These are phyloP conservation scores for Formica selysi DNA, from an alignment of 1,140 invertebrate genomes.

Conservation along the genomic window DNA sequence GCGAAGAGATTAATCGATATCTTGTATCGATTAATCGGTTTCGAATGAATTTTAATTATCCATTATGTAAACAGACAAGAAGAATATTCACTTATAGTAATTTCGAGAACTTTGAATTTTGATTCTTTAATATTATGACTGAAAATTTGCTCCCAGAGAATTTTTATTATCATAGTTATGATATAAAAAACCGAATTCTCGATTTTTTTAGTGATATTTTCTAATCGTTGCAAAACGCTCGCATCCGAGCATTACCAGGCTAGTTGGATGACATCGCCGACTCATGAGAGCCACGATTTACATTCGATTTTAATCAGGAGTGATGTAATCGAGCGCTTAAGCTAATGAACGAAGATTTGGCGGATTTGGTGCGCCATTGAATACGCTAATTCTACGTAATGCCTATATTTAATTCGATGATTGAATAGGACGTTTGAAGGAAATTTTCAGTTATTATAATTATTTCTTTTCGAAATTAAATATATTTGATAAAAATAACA, in stretches of 20 bases:
- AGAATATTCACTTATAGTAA: constrained; percentile 45
- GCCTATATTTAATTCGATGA: constrained; percentile 54
- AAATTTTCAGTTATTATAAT: constrained; percentile 11
- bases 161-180: constrained; percentile 2
- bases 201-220: constrained; percentile 9
- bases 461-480: constrained; percentile 2
- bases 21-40: background rate
- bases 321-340: constrained; percentile 56
- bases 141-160: background rate
- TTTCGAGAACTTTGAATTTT: background rate
- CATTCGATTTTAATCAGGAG: constrained; percentile 64
- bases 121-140: background rate
- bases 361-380: constrained; percentile 43
- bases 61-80: background rate
- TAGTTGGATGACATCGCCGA: constrained; percentile 19
- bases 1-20: constrained; percentile 38
- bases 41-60: background rate
- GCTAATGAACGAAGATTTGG: constrained; percentile 55
- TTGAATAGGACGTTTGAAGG: background rate
- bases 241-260: background rate
- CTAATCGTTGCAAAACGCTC: constrained; percentile 1
- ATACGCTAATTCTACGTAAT: constrained; percentile 52
- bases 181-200: background rate
- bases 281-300: constrained; percentile 42
- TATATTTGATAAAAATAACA: background rate